phyloP scores from a whole-genome alignment of 2,113 vertebrate species.

The Sitta europaea region DNA sequence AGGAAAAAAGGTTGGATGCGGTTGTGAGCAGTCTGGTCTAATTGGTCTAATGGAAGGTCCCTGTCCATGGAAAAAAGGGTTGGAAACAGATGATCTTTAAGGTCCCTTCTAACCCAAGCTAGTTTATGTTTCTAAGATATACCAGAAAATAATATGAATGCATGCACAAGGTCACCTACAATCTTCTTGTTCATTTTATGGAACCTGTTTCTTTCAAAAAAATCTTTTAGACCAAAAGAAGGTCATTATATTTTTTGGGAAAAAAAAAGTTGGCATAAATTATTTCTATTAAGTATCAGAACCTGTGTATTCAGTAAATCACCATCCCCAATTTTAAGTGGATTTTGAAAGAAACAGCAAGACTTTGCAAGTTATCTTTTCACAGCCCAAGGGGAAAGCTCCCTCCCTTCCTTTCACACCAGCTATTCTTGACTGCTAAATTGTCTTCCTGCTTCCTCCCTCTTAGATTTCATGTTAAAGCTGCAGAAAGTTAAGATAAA shows the following conservation, averaged over 20 bases:
- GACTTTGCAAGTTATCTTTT: conserved; percentile 25
- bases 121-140: neutral
- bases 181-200: neutral
- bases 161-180: neutral
- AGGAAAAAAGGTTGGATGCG: neutral
- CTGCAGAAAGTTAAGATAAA: conserved; percentile 46
- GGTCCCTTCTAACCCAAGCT: neutral
- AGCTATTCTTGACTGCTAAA: conserved; percentile 50
- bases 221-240: neutral
- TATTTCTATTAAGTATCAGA: neutral
- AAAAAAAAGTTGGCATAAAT: neutral
- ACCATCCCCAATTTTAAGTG: neutral
- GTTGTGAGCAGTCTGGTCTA: too few relatives aligned
- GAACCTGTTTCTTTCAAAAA: neutral
- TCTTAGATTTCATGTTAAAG: conserved; percentile 46
- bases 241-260: neutral
- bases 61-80: neutral
- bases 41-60: neutral
- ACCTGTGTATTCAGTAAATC: neutral
- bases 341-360: conserved; percentile 21
- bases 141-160: neutral
- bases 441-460: conserved; percentile 60
- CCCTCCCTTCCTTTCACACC: conserved; percentile 58
- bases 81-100: neutral
- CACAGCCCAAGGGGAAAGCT: conserved; percentile 20